A percentile compares a stretch with the other conserved stretches of the same genome.
Evolutionary conservation across 2,888 invertebrate genomes (phyloP).

Genomic region (Dastarcus helophoroides): DNA sequence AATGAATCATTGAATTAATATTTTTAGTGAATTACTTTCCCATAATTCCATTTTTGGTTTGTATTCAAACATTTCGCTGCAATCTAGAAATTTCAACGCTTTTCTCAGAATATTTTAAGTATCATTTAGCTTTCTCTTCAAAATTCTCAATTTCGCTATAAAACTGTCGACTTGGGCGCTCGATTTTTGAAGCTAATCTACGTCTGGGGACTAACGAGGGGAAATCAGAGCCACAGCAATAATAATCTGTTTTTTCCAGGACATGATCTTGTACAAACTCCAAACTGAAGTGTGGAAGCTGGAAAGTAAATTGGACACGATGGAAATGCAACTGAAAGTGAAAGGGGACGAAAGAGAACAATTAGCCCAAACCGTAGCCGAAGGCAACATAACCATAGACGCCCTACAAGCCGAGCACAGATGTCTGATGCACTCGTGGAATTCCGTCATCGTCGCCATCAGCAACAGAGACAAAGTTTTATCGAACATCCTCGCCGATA

Average conservation of each 20-base stretch:
- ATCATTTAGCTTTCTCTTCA: no score
- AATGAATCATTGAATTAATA: no score
- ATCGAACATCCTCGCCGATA: slow-evolving; percentile 48
- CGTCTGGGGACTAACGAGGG: no score
- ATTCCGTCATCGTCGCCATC: slow-evolving; percentile 59
- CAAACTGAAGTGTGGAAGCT: slow-evolving; percentile 59
- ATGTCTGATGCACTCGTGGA: slow-evolving; percentile 61
- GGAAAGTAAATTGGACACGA: slow-evolving; percentile 51
- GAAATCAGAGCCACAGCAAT: slow-evolving; percentile 22
- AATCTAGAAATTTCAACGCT: no score
- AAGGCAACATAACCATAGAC: slow-evolving; percentile 63
- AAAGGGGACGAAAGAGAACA: slow-evolving; percentile 52
- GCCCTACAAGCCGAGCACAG: slow-evolving; percentile 58
- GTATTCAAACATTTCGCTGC: no score
- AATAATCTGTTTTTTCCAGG: slow-evolving; percentile 31
- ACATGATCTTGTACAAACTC: slow-evolving; percentile 55
- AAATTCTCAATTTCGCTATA: no score
- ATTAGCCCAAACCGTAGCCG: slow-evolving; percentile 47
- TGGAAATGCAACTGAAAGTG: slow-evolving; percentile 52
- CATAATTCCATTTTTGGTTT: no score
- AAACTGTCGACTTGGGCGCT: no score
- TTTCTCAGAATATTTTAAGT: no score
- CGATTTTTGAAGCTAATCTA: no score
- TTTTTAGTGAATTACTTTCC: no score
- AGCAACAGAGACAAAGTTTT: slow-evolving; percentile 55